phyloP scores from a whole-genome alignment of 1,140 invertebrate species.

The Drosophila parvula region DNA sequence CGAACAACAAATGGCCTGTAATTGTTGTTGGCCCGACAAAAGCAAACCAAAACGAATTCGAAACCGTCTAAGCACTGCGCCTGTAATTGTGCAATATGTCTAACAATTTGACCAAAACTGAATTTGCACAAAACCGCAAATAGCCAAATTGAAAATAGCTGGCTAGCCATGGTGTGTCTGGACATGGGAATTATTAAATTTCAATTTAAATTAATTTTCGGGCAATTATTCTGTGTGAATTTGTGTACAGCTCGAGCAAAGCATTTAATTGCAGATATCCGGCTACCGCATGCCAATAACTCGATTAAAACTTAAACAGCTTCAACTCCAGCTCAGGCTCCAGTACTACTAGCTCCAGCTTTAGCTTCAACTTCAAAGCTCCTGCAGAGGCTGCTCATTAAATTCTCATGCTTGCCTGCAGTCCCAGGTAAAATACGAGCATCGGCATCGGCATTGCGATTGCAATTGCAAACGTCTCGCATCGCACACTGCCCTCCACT shows the following conservation, averaged over 20 bases:
- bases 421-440: conserved; percentile 51
- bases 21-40: conserved; percentile 34
- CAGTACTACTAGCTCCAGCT: background rate
- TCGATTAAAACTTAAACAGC: conserved; percentile 48
- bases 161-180: too few species aligned
- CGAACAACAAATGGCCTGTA: conserved; percentile 29
- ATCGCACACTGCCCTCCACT: conserved; percentile 33
- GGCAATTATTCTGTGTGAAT: conserved; percentile 22
- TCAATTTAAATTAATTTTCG: conserved; percentile 32
- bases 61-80: conserved; percentile 18
- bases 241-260: background rate
- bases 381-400: conserved; percentile 44
- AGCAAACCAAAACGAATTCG: conserved; percentile 20
- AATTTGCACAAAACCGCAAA: conserved; percentile 52
- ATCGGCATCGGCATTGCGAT: conserved; percentile 42
- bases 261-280: conserved; percentile 18
- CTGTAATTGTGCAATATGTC: conserved; percentile 51
- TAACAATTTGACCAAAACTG: conserved; percentile 36
- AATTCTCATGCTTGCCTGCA: conserved; percentile 65
- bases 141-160: conserved; percentile 39
- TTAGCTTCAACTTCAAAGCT: conserved; percentile 45
- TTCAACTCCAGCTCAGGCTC: background rate
- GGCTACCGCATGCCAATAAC: conserved; percentile 29
- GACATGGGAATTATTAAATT: conserved; percentile 47
- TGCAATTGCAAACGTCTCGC: conserved; percentile 48